Conservation (phyloP, 2,888 invertebrate species). For the Orgyia antiqua region DNA sequence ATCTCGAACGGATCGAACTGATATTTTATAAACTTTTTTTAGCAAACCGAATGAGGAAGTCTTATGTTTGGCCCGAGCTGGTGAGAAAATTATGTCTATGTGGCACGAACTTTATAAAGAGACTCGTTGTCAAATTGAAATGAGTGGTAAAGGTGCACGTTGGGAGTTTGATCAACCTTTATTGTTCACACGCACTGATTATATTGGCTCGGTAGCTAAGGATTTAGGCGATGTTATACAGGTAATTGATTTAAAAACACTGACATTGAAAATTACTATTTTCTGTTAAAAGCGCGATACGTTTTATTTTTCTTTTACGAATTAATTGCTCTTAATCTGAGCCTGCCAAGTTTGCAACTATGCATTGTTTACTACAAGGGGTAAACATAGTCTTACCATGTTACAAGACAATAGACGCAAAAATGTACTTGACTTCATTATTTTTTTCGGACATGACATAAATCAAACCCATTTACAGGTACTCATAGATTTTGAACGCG, state of each 20-base stretch:
- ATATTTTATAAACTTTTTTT: no score
- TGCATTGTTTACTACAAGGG: no score
- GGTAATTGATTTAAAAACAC: slow-evolving; percentile 62
- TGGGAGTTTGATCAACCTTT: slow-evolving; percentile 94
- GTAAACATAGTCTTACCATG: no score
- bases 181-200: slow-evolving; percentile 91
- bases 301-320: no score
- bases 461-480: slow-evolving; percentile 80
- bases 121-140: slow-evolving; percentile 90
- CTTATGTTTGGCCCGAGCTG: slow-evolving; percentile 72
- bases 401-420: no score
- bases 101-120: slow-evolving; percentile 88
- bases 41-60: slow-evolving; percentile 76
- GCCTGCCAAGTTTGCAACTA: no score
- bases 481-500: slow-evolving; percentile 91
- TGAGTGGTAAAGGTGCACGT: slow-evolving; percentile 89
- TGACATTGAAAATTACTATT: no score
- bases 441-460: no score
- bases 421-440: no score
- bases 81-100: slow-evolving; percentile 82
- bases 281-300: no score
- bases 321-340: no score
- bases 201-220: slow-evolving; percentile 87
- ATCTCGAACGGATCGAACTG: no score
- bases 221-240: slow-evolving; percentile 89